Percentiles rank a stretch among this genome's conserved stretches.
These are phyloP conservation scores for Zosterops pallidus DNA, from an alignment of 2,113 vertebrate genomes.

Conservation along the genomic window DNA sequence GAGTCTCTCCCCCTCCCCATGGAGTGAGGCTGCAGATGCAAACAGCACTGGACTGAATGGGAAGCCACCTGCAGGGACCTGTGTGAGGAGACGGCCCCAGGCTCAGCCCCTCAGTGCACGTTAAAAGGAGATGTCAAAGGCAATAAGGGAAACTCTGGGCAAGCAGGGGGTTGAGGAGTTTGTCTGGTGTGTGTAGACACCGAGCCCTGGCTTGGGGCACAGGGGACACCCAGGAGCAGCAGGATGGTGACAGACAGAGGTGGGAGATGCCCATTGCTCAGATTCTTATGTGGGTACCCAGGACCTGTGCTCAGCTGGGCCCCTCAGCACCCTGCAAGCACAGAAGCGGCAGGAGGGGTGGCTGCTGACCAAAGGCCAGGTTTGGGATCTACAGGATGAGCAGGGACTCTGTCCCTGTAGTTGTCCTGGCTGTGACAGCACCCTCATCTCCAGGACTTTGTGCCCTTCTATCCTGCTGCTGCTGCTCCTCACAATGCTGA, in stretches of 20 bases:
- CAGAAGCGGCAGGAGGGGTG: background rate
- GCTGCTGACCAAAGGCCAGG: background rate
- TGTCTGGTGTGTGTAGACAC: background rate
- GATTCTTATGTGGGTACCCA: background rate
- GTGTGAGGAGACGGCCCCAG: background rate
- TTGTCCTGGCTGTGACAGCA: background rate
- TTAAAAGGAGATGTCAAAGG: constrained; percentile 5
- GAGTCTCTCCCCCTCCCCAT: rapidly evolving
- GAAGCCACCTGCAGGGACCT: background rate
- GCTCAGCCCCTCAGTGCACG: background rate
- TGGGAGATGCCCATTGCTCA: background rate
- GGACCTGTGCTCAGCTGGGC: background rate
- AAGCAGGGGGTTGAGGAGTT: background rate
- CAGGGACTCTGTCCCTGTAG: rapidly evolving
- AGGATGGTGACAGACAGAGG: background rate
- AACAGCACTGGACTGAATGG: background rate
- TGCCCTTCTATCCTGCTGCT: rapidly evolving
- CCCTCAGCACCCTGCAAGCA: background rate
- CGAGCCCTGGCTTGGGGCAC: rapidly evolving
- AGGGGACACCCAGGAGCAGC: background rate
- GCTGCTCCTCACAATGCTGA: background rate
- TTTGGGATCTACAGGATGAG: background rate
- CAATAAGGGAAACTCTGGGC: background rate
- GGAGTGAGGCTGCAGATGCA: background rate
- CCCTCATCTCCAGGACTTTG: background rate